Percentiles rank a stretch among this genome's conserved stretches.
These are phyloP conservation scores for Anguilla obscura DNA, from an alignment of 2,797 vertebrate species.

Conservation along the genomic window DNA sequence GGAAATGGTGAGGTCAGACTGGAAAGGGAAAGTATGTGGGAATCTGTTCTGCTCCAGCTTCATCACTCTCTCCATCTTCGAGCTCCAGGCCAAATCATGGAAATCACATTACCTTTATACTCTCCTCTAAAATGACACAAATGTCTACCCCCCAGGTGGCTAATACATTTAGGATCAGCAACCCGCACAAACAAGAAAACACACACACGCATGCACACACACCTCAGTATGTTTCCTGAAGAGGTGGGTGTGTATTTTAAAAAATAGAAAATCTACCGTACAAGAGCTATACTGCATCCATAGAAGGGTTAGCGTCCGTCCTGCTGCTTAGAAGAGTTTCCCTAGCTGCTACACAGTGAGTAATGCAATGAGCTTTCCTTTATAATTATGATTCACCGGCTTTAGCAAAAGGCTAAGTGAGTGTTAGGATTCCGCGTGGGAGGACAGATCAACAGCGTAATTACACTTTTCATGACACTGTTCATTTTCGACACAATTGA, in stretches of 20 bases:
- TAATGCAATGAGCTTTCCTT: neutral
- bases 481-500: neutral
- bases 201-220: neutral
- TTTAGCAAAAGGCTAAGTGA: constrained; percentile 15
- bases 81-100: constrained; percentile 10
- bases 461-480: neutral
- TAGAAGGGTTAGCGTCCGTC: neutral
- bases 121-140: neutral
- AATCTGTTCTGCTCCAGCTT: neutral
- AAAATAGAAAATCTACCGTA: neutral
- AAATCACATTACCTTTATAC: constrained; percentile 2
- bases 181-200: neutral
- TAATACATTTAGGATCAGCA: neutral
- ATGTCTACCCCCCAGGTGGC: neutral
- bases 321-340: neutral
- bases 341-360: neutral
- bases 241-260: neutral
- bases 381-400: constrained; percentile 29
- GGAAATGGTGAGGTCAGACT: neutral
- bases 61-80: neutral
- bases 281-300: neutral
- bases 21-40: neutral
- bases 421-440: neutral
- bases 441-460: neutral
- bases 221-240: neutral